Percentiles rank a stretch among this genome's conserved stretches.
Evolutionary conservation across 2,797 vertebrate genomes (phyloP).

Genomic region (Anguilla pacifica): DNA sequence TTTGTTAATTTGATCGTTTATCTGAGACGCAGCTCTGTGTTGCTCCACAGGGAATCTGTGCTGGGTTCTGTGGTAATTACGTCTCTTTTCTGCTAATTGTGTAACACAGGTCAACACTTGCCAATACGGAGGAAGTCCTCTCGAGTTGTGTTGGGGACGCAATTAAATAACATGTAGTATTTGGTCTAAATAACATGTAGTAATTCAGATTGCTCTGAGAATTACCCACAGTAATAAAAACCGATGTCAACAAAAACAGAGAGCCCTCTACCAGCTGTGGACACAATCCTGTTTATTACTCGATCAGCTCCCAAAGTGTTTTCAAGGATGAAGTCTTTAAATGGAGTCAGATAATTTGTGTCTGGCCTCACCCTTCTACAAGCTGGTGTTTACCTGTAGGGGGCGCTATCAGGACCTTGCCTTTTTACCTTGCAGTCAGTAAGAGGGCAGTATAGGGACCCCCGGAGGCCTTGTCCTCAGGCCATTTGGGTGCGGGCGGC

Average conservation of each 20-base stretch:
- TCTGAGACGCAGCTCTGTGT: neutral
- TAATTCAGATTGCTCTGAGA: neutral
- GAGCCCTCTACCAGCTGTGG: neutral
- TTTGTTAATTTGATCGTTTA: neutral
- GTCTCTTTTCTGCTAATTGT: neutral
- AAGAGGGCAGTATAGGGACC: neutral
- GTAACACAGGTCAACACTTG: neutral
- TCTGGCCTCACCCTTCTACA: neutral
- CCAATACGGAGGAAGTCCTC: neutral
- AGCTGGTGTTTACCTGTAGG: neutral
- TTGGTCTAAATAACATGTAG: neutral
- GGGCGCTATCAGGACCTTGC: neutral
- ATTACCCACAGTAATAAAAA: neutral
- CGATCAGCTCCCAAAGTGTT: neutral
- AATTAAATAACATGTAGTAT: neutral
- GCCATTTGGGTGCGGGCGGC: neutral
- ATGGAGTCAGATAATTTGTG: constrained; percentile 2
- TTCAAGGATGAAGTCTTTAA: neutral
- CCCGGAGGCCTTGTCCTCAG: neutral
- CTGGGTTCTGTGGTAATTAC: neutral
- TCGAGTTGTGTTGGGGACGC: neutral
- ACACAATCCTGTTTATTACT: neutral
- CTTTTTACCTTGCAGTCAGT: neutral
- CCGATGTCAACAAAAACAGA: neutral
- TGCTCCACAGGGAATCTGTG: neutral